Base-by-base conservation (phyloP, 2,888 invertebrate genomes). In the Rhingia rostrata region DNA sequence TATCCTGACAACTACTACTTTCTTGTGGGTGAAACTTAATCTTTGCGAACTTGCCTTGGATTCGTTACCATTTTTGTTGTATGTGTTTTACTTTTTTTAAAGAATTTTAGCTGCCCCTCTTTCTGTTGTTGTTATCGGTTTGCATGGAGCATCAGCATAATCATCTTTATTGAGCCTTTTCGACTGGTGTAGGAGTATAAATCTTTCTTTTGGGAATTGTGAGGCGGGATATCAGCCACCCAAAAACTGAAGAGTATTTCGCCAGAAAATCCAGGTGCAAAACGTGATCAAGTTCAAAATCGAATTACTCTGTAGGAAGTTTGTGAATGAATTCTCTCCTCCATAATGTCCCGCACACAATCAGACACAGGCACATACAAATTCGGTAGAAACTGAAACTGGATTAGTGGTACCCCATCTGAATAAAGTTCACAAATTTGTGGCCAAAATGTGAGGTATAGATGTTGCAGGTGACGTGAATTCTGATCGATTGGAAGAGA, bases 181-280 rank as follows among this genome's bases (percentile, higher is more conserved):
- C 33, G 64, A 33, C 64, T 67, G 14, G 5, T 54, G 64, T 56
- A 54, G 22, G n/a, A 56, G 60, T 58, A 69, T 77, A 77, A 60
- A 77, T 67, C 60, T 69, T 67, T 60, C 60, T 56, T 66, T 43
- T 41, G 33, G 12, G 33, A 35, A 61, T 74, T 66, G 47, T 43
- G 43, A 30, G 35, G 12, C 14, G 43, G 32, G 30, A 54, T 73
- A 56, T 64, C 54, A n/a, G 14, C 53, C 22, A 22, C 22, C 60
- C 43, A 41, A 70, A 67, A 78, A 41, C 41, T 61, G 54, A 73
- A 67, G 67, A 58, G 56, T 53, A 79, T 78, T 78, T 61, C 30
- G 51, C 56, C 70, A 73, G 77, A 86, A 88, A 89, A 89, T 89
- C 88, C 89, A 89, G 90, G 88, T 89, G 88, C 88, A 89, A 87